These are phyloP conservation scores for Gryllus longicercus DNA, from an alignment of 2,888 invertebrate species.

Conservation along the genomic window DNA sequence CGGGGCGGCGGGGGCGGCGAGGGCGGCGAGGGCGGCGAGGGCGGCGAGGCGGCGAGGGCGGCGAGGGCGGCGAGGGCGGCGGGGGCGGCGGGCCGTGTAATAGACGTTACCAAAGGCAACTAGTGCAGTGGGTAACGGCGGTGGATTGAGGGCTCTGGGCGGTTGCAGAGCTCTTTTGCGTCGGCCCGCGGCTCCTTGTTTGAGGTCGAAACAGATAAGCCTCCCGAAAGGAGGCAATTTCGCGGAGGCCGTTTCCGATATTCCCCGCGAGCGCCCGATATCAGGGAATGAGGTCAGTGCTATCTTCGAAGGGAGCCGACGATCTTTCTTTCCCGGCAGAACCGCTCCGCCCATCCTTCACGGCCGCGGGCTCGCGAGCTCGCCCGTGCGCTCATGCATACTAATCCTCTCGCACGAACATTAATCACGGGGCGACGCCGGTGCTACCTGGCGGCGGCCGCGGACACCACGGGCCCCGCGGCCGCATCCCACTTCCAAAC, in stretches of 20 bases:
- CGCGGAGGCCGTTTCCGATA: background rate
- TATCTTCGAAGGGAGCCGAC: background rate
- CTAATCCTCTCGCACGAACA: background rate
- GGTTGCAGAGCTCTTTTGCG: background rate
- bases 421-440: background rate
- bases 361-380: background rate
- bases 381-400: background rate
- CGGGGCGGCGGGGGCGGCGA: no score
- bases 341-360: background rate
- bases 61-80: no score
- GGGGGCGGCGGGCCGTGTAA: background rate
- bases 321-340: background rate
- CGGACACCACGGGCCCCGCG: background rate
- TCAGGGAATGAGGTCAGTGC: background rate
- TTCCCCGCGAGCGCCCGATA: background rate
- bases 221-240: background rate
- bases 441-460: background rate
- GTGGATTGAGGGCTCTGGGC: no score
- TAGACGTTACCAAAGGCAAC: background rate
- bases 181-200: background rate
- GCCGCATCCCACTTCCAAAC: no score
- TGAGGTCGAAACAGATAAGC: background rate
- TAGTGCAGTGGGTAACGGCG: background rate
- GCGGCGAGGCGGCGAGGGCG: no score
- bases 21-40: no score